A percentile compares a stretch with the other conserved stretches of the same genome.
These are phyloP conservation scores for Ostrea edulis DNA, from an alignment of 1,140 invertebrate genomes.

Conservation along the genomic window DNA sequence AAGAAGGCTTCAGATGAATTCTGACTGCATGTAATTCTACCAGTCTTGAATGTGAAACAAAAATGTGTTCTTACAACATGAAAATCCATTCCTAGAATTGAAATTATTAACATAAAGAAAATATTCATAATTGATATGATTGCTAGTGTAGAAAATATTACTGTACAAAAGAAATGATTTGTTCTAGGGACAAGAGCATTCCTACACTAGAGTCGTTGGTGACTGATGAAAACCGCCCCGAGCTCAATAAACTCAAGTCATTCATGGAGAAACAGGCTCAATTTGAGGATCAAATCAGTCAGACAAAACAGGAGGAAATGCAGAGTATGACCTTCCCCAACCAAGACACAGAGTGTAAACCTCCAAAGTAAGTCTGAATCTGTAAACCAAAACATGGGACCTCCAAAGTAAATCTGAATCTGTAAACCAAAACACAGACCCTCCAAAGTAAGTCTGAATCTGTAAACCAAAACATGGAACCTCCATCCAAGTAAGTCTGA, in stretches of 20 bases:
- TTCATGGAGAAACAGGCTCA: slow-evolving; percentile 69
- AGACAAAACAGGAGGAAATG: slow-evolving; percentile 62
- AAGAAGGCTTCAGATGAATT: slow-evolving; percentile 75
- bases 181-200: slow-evolving; percentile 88
- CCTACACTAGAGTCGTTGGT: slow-evolving; percentile 88
- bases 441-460: slow-evolving; percentile 2
- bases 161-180: background rate
- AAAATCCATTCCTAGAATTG: too few species aligned
- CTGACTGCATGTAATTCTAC: too few species aligned
- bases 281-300: slow-evolving; percentile 70
- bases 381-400: background rate
- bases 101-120: too few species aligned
- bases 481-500: background rate
- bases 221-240: slow-evolving; percentile 80
- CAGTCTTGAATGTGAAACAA: too few species aligned
- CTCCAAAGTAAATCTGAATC: background rate
- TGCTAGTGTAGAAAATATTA: background rate
- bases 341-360: slow-evolving; percentile 86
- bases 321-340: slow-evolving; percentile 74
- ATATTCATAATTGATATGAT: background rate
- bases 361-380: slow-evolving; percentile 82
- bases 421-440: background rate
- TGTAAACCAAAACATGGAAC: background rate
- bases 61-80: too few species aligned
- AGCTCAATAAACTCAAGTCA: slow-evolving; percentile 81